Evolutionary conservation across 2,888 invertebrate genomes (phyloP).

Genomic region (Invenusta paracnida): DNA sequence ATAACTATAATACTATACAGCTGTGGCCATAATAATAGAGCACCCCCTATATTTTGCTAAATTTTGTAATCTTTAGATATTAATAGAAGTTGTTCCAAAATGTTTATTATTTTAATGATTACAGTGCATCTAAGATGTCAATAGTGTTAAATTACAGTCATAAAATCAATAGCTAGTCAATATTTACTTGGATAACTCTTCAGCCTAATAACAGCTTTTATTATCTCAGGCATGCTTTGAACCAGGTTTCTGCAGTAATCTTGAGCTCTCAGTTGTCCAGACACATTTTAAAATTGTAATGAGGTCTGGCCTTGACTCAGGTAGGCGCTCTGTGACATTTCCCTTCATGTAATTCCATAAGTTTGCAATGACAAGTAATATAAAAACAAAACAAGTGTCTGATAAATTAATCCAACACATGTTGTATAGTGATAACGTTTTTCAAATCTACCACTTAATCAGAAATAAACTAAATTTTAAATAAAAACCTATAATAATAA

Average conservation of each 20-base stretch:
- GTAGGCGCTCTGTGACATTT: background rate
- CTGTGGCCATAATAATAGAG: background rate
- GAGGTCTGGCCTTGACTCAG: background rate
- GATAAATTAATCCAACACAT: too few species aligned
- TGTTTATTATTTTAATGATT: background rate
- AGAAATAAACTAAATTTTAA: too few species aligned
- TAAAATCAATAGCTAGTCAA: background rate
- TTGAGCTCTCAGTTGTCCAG: background rate
- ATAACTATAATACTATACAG: too few species aligned
- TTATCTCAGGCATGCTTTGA: background rate
- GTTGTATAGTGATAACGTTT: too few species aligned
- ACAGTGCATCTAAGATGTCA: background rate
- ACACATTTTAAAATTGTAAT: background rate
- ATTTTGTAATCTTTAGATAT: background rate
- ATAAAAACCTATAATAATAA: too few species aligned
- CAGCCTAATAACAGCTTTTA: background rate
- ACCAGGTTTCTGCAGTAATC: background rate
- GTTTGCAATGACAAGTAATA: background rate
- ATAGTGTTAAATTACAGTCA: background rate
- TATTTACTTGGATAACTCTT: background rate
- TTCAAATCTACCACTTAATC: too few species aligned
- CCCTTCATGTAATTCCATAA: background rate
- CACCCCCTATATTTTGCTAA: background rate
- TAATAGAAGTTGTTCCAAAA: background rate
- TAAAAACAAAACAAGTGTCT: too few species aligned